Percentiles rank a stretch among this genome's conserved stretches.
phyloP scores from a whole-genome alignment of 2,113 vertebrate genomes.

The Gallinago undulata region DNA sequence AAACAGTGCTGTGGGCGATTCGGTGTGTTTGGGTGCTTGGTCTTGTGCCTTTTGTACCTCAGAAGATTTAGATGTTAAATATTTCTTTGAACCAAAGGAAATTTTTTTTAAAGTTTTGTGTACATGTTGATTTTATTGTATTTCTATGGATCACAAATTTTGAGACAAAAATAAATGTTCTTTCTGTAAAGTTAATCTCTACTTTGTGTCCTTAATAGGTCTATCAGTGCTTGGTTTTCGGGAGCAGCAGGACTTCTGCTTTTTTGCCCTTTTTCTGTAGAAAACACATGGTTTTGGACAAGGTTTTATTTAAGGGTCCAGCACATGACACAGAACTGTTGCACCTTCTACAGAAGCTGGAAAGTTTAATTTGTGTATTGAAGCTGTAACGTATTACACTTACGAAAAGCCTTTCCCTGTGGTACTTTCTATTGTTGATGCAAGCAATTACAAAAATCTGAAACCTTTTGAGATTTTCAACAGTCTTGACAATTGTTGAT shows the following conservation, averaged over 20 bases:
- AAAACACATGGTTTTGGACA: not conserved
- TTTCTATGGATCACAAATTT: constrained; percentile 67
- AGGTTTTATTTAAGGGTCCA: not conserved
- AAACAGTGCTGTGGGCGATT: not conserved
- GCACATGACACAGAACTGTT: not conserved
- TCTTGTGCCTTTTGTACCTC: constrained; percentile 63
- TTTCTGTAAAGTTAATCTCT: constrained; percentile 34
- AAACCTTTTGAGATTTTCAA: not conserved
- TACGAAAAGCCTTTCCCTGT: not conserved
- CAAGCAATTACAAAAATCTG: not conserved
- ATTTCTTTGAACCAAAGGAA: constrained; percentile 70
- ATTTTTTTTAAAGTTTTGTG: constrained; percentile 30
- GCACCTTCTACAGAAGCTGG: not conserved
- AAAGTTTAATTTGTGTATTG: not conserved
- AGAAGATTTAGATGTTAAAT: constrained; percentile 66
- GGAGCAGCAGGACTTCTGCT: not conserved
- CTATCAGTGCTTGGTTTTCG: not conserved
- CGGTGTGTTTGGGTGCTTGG: constrained; percentile 17
- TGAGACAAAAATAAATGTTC: constrained; percentile 71
- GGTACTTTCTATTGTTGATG: not conserved
- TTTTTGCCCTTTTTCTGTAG: not conserved
- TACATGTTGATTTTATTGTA: constrained; percentile 71
- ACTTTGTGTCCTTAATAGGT: not conserved
- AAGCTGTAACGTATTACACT: not conserved
- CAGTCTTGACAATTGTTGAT: not conserved